Conservation (phyloP, 2,888 invertebrate species). For the Atrina japonica region DNA sequence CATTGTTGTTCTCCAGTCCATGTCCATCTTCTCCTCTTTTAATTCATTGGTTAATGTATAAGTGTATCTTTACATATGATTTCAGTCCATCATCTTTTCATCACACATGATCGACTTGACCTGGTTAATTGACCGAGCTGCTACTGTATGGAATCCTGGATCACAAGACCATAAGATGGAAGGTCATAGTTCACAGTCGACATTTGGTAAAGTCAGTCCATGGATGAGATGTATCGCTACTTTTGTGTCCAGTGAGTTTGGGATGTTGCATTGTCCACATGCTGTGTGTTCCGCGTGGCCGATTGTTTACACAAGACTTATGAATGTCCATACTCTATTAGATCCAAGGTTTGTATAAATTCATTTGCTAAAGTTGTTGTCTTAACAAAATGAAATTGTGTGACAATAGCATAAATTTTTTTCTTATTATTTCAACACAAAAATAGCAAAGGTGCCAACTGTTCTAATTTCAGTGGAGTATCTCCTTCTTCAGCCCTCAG, state of each 20-base stretch:
- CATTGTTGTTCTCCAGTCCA: too few relatives aligned
- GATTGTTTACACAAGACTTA: conserved; percentile 93
- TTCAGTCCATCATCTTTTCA: conserved; percentile 88
- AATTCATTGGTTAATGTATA: too few relatives aligned
- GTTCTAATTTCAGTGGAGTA: too few relatives aligned
- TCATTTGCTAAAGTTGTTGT: background rate
- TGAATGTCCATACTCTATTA: conserved; percentile 94
- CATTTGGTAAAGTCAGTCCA: conserved; percentile 75
- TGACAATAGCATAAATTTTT: too few relatives aligned
- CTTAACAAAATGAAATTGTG: too few relatives aligned
- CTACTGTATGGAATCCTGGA: conserved; percentile 88
- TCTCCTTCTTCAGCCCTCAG: too few relatives aligned
- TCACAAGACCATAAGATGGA: conserved; percentile 64
- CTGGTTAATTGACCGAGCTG: conserved; percentile 95
- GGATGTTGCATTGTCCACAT: conserved; percentile 91
- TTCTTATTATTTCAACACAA: too few relatives aligned
- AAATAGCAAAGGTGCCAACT: background rate
- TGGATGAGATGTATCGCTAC: conserved; percentile 88
- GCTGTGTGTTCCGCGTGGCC: conserved; percentile 97
- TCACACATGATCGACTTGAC: conserved; percentile 91
- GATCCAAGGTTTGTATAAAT: conserved; percentile 85
- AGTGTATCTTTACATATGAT: too few relatives aligned
- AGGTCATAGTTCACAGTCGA: conserved; percentile 53
- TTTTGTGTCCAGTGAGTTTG: conserved; percentile 91
- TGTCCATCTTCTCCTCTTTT: too few relatives aligned